Evolutionary conservation across 2,797 vertebrate species (phyloP), one percentile per base, ranked within the genome.

Genomic region (Xenentodon cancila): DNA sequence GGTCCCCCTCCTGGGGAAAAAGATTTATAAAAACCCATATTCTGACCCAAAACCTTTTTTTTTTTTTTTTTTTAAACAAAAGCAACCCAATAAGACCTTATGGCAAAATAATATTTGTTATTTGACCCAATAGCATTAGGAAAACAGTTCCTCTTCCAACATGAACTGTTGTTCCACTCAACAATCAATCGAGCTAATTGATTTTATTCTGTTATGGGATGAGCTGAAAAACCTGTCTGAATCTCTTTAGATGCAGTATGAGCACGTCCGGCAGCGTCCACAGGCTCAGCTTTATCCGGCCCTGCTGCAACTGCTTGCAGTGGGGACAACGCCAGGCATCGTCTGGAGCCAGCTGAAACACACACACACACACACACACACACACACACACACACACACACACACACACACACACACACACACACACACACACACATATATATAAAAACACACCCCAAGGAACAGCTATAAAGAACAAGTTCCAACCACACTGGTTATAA

Each of bases 301-400:
- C 98, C 80, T 99, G 97, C 92, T 99, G 98, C 77, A 99, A 94
- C 92, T 99, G 97, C 88, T 98, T 98, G 84, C 97, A 99, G 89
- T 99, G 97, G 0, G 97, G 98, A 85, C 98, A 99, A 71, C 98
- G 95, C 98, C 98, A 99, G 20, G 98, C 98, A 0, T 99, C 97
- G 17, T 99, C 97, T 0, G 97, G 97, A 71, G 97, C 97, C 80
- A 99, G 93, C 98, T 99, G 82, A 71, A 91, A 92, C 32, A 85
- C 68, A 73, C 52, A 68, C 52, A 71, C 57, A 51, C 13, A 37
- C 34, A 5, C 32, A 92, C 32, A 85, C 68, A 73, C 52, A 68
- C 52, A 71, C 57, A 51, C 13, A 37, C 34, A 5, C 32, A 92
- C 32, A 85, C 68, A 73, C 52, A 68, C 52, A 71, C 57, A 51